Base-by-base conservation (phyloP, 2,888 invertebrate genomes). In the Apamea sordens region DNA sequence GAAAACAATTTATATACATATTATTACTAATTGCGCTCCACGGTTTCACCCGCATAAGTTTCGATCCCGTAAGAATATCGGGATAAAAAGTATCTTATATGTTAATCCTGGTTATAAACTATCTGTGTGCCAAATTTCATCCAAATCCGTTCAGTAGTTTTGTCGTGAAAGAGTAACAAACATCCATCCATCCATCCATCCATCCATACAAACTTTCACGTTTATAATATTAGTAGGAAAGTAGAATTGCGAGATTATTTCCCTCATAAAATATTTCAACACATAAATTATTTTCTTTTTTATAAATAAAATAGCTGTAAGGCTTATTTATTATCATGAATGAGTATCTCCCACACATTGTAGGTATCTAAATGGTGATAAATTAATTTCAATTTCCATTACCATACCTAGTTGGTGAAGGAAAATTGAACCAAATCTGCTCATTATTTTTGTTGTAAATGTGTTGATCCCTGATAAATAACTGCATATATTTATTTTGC, bases 341-440 rank as follows among this genome's bases (percentile, higher is more conserved):
- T 36, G 15, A 44, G 41, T 76, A 80, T 36, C 28, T 64, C 8
- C 41, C 47, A 50, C 44, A 71, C 3, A 67, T 24, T 21, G 59
- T 10, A 71, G 2, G 41, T 61, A 47, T 1, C 13, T 13, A 65
- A 80, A 82, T 70, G 32, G 44, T 65, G 70, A 77, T 77, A 82
- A 82, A 81, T 71, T 77, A 3, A 77, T 81, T 82, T 77, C 65
- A 64, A 76, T 71, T 77, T 71, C 82, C 44, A 77, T 82, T 71
- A 82, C 70, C 80, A 70, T 70, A 76, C 44, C 2, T 28, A 5
- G 8, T 56, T 63, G 56, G 24, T 36, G 59, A 8, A 71, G 50
- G 61, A 69, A 81, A 69, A 82, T 63, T 81, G 15, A 63, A 56
- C 79, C n/a, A 74, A 82, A 83, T 64, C 21, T 63, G 65, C 84